These are phyloP conservation scores for Scyliorhinus canicula DNA, from an alignment of 2,797 vertebrate genomes.

Conservation along the genomic window DNA sequence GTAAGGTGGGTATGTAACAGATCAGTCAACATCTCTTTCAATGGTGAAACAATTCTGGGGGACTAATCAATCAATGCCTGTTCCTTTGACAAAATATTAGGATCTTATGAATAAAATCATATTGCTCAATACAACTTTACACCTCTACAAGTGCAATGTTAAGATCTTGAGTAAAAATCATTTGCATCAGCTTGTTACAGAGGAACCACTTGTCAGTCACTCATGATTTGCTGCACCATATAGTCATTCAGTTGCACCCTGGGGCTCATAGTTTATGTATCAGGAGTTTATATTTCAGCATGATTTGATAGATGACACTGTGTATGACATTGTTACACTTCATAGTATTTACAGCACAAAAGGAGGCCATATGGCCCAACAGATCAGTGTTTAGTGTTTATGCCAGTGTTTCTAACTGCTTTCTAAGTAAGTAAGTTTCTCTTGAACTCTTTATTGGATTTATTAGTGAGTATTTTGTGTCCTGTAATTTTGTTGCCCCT, in stretches of 20 bases:
- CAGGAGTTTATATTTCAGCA: neutral
- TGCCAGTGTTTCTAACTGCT: neutral
- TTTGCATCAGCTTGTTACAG: neutral
- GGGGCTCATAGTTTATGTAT: neutral
- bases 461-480: no score
- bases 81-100: no score
- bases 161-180: neutral
- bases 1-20: no score
- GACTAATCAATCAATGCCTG: no score
- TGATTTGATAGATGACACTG: neutral
- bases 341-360: neutral
- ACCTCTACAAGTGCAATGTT: neutral
- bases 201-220: neutral
- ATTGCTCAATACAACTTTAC: neutral
- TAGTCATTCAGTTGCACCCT: neutral
- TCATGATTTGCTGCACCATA: neutral
- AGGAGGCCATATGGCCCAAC: neutral
- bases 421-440: no score
- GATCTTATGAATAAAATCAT: neutral
- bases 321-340: neutral
- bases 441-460: no score
- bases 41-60: no score
- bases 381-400: no score
- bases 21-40: no score
- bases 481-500: no score